Evolutionary conservation across 2,888 invertebrate genomes (phyloP).

Genomic region (Epirrita christyi): DNA sequence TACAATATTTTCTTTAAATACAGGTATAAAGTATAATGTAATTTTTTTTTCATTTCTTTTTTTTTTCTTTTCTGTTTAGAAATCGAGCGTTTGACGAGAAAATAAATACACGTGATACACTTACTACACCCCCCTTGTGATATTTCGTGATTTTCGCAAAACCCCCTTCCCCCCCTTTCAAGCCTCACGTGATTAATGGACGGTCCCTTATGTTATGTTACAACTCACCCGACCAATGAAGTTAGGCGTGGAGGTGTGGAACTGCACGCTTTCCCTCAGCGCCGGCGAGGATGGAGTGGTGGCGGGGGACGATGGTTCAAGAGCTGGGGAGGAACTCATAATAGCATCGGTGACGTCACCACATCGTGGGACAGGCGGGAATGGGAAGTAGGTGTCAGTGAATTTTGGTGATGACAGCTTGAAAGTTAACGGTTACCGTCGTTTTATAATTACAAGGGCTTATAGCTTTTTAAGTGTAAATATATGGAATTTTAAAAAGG

Average conservation of each 20-base stretch:
- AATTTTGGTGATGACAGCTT: constrained; percentile 28
- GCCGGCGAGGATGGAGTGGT: constrained; percentile 76
- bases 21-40: too few species aligned
- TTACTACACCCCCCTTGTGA: too few species aligned
- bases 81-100: too few species aligned
- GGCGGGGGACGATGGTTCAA: constrained; percentile 75
- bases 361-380: constrained; percentile 60
- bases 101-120: too few species aligned
- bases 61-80: too few species aligned
- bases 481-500: constrained; percentile 2
- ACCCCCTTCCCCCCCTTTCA: too few species aligned
- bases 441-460: background rate
- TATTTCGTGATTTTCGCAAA: too few species aligned
- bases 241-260: constrained; percentile 75
- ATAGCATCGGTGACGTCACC: constrained; percentile 62
- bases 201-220: too few species aligned
- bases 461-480: background rate
- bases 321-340: constrained; percentile 82
- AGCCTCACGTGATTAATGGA: too few species aligned
- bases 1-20: too few species aligned
- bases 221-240: constrained; percentile 64
- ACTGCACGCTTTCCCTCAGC: constrained; percentile 60
- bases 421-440: background rate
- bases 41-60: too few species aligned
- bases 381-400: constrained; percentile 26